Evolutionary conservation across 2,797 vertebrate genomes (phyloP).

Genomic region (Mormyrops boulengeri): DNA sequence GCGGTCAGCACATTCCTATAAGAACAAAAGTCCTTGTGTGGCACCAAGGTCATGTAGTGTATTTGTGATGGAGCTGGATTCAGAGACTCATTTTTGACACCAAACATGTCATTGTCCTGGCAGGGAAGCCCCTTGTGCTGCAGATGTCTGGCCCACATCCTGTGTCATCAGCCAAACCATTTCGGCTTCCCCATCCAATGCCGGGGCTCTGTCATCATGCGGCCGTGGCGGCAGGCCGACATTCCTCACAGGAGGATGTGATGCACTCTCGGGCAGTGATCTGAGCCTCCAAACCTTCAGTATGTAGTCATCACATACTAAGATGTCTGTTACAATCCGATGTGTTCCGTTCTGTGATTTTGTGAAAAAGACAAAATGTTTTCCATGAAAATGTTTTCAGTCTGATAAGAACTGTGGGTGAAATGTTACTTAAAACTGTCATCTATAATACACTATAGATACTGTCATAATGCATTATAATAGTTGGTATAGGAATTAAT

Average conservation of each 20-base stretch:
- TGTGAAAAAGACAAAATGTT: neutral
- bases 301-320: neutral
- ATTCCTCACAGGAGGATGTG: neutral
- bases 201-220: neutral
- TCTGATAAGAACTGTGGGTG: neutral
- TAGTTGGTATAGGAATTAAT: no score
- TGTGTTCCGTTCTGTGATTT: neutral
- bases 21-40: neutral
- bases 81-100: conserved; percentile 11
- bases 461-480: no score
- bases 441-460: neutral
- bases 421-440: neutral
- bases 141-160: conserved; percentile 27
- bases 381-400: neutral
- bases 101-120: conserved; percentile 22
- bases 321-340: neutral
- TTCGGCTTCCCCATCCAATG: neutral
- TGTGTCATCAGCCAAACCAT: conserved; percentile 18
- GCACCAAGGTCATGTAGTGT: conserved; percentile 7
- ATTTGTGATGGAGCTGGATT: conserved; percentile 8
- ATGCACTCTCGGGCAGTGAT: neutral
- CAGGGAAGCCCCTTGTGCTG: conserved; percentile 10
- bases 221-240: neutral
- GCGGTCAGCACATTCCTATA: neutral
- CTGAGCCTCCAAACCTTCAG: neutral